Evolutionary conservation across 2,797 vertebrate genomes (phyloP), one percentile per base, ranked within the genome.

Genomic region (Pristis pectinata): DNA sequence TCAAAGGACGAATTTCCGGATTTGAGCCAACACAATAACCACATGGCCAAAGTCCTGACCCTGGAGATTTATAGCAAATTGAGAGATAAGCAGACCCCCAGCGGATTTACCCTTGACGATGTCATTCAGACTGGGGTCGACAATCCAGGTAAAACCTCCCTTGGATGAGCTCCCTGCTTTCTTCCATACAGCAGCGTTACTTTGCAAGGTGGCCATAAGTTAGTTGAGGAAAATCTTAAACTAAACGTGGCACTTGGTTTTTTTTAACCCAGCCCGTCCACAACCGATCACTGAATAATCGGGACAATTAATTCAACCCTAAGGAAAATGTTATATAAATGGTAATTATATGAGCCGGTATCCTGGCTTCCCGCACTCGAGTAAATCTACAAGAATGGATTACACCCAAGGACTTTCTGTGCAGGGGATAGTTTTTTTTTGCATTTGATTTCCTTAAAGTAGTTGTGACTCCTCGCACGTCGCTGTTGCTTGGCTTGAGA

Each of bases 51-150:
- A 95, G 95, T 98, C 95, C 97, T 99, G 96, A 99, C 98, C 95
- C 95, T 59, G n/a, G 97, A 97, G 1, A 95, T 99, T 95, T 99
- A 99, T 95, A 96, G 96, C 76, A 96, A 96, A 77, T 97, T 99
- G 97, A 97, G 98, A 96, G 97, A 96, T 96, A 98, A 98, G 95
- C 95, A 98, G 97, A 99, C 99, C 0, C 95, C 98, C 94, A 98
- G 98, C 95, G 98, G 98, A 95, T 99, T 98, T 97, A 98, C 98
- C 0, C 93, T 99, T 97, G 99, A 99, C 97, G 99, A 99, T 96
- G 96, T 96, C 96, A 99, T 99, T 95, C 99, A 99, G 97, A 99
- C 99, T 53, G 98, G 99, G 95, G 95, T 99, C 93, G 99, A 99
- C 96, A 99, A 99, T 97, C 99, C 98, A 97, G 98, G 98, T 99